phyloP scores from a whole-genome alignment of 2,888 invertebrate genomes.

The Hetaerina titia region DNA sequence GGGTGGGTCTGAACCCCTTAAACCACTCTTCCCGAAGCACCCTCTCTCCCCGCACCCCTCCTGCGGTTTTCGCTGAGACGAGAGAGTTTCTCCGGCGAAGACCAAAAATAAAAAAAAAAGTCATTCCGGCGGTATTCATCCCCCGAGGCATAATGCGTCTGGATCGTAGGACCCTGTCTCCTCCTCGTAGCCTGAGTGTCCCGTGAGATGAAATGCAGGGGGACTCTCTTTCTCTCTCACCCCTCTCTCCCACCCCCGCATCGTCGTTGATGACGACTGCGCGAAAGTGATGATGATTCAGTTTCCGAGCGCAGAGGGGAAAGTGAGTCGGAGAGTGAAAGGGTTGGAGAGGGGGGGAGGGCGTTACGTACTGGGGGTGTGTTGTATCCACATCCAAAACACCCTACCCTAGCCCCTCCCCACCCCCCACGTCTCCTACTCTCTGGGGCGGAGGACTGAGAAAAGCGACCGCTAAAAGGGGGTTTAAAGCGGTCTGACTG shows the following conservation, averaged over 20 bases:
- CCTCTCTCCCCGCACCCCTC: no score
- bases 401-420: no score
- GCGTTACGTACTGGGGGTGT: neutral
- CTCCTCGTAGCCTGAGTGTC: neutral
- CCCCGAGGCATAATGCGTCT: no score
- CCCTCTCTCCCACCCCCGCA: neutral
- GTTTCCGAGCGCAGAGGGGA: neutral
- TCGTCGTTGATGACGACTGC: neutral
- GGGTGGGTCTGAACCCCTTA: no score
- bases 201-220: neutral
- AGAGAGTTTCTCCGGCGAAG: no score
- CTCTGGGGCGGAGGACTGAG: neutral
- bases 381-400: neutral
- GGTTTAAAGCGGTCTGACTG: neutral
- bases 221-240: neutral
- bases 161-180: neutral
- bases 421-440: neutral
- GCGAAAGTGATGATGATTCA: constrained; percentile 3
- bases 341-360: neutral
- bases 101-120: no score
- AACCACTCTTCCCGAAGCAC: no score
- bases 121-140: no score
- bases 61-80: no score
- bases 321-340: neutral
- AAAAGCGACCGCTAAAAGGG: neutral